Percentiles rank a stretch among this genome's conserved stretches.
phyloP scores from a whole-genome alignment of 2,888 invertebrate species.

The Spodoptera picta region DNA sequence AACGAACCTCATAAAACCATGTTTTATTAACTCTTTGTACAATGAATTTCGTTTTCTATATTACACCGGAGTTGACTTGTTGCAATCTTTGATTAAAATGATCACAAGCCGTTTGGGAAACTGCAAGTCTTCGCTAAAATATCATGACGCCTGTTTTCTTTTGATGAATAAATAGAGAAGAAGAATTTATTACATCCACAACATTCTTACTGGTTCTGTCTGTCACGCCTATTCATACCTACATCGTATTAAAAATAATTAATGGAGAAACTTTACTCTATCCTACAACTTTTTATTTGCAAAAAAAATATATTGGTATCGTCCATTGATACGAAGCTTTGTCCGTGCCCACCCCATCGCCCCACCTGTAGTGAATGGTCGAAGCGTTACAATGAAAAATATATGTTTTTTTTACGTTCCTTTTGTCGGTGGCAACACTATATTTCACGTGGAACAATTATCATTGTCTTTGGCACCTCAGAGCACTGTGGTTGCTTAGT shows the following conservation, averaged over 20 bases:
- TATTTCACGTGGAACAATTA: slow-evolving; percentile 88
- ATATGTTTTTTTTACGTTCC: slow-evolving; percentile 77
- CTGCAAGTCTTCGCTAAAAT: background rate
- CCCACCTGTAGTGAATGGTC: slow-evolving; percentile 87
- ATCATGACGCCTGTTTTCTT: too few relatives aligned
- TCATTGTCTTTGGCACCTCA: slow-evolving; percentile 88
- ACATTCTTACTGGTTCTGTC: slow-evolving; percentile 33
- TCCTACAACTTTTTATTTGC: slow-evolving; percentile 71
- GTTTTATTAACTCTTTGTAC: slow-evolving; percentile 45
- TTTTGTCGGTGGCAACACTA: slow-evolving; percentile 88
- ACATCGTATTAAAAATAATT: slow-evolving; percentile 74
- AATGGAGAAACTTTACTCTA: slow-evolving; percentile 75
- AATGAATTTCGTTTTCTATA: slow-evolving; percentile 40
- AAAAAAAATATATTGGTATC: slow-evolving; percentile 78
- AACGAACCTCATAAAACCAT: slow-evolving; percentile 47
- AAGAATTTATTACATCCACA: slow-evolving; percentile 5
- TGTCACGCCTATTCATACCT: slow-evolving; percentile 62
- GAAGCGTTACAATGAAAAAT: slow-evolving; percentile 83
- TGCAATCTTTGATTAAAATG: slow-evolving; percentile 35
- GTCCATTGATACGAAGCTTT: slow-evolving; percentile 85
- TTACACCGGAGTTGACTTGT: slow-evolving; percentile 20
- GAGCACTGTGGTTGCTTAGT: slow-evolving; percentile 74
- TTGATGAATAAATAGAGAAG: background rate
- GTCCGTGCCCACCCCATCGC: slow-evolving; percentile 82
- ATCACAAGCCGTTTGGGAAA: slow-evolving; percentile 25